Percentiles rank a stretch among this genome's conserved stretches.
Evolutionary conservation across 2,797 vertebrate genomes (phyloP).

Genomic region (Siniperca obscura): DNA sequence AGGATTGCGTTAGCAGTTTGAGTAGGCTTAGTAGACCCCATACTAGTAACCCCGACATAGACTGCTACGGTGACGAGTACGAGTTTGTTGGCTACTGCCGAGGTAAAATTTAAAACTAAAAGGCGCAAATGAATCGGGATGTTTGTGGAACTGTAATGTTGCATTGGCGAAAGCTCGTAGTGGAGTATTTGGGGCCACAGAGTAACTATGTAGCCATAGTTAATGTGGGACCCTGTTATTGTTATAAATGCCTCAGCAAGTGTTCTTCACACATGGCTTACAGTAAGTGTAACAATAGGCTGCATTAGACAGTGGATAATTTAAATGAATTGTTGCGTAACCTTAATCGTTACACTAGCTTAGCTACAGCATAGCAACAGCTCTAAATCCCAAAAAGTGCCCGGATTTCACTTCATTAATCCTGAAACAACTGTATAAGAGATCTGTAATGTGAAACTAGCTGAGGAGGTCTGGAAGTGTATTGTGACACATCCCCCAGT

Average conservation of each 20-base stretch:
- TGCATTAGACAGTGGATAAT: slow-evolving; percentile 6
- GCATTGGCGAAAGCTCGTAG: too few relatives aligned
- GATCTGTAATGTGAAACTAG: slow-evolving; percentile 27
- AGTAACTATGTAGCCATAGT: too few relatives aligned
- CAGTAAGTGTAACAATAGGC: slow-evolving; percentile 21
- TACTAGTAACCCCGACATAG: too few relatives aligned
- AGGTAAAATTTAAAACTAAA: too few relatives aligned
- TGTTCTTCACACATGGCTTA: slow-evolving; percentile 19
- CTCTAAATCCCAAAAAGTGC: slow-evolving; percentile 32
- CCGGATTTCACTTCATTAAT: slow-evolving; percentile 27
- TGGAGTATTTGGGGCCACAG: too few relatives aligned
- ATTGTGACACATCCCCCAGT: slow-evolving; percentile 33
- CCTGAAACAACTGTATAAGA: slow-evolving; percentile 5
- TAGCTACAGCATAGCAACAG: slow-evolving; percentile 19
- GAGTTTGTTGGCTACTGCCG: too few relatives aligned
- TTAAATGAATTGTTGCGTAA: slow-evolving; percentile 25
- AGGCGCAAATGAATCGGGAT: too few relatives aligned
- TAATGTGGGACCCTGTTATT: neutral
- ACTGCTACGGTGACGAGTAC: too few relatives aligned
- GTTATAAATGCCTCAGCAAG: slow-evolving; percentile 8
- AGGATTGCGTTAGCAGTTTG: too few relatives aligned
- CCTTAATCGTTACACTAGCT: slow-evolving; percentile 7
- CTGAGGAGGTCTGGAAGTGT: slow-evolving; percentile 34
- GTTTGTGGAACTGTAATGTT: too few relatives aligned
- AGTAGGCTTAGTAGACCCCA: too few relatives aligned